Evolutionary conservation across 2,113 vertebrate species (phyloP), one percentile per base, ranked within the genome.

Genomic region (Brienomyrus brachyistius): DNA sequence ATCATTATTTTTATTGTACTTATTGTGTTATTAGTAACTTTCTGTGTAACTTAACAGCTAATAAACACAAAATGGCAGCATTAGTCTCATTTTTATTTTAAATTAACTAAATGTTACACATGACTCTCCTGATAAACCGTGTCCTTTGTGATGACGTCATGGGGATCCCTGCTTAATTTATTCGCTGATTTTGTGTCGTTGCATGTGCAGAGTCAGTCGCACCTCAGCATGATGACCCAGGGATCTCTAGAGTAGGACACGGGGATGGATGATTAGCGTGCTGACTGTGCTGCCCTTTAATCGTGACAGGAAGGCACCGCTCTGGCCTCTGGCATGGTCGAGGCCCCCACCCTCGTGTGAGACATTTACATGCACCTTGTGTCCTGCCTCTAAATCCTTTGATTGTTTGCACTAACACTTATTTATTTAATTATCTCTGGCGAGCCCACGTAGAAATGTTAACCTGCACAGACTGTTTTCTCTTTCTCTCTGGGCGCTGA

Each of bases 371-470:
- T 56, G 85, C 51, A 1, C 40, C 35, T 84, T 23, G 8, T 84
- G 45, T 47, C 8, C 82, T 23, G 2, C 45, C 82, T 84, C 82
- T 84, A 84, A 84, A 54, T 35, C 85, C 85, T 87, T 54, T 52
- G 50, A 87, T 54, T 56, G 51, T 87, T 87, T 87, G 50, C 51
- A 0, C 85, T 84, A 48, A 84, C 45, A n/a, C 82, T 84, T 48
- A n/a, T 45, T 84, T 84, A 84, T 84, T 84, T 84, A 84, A 84
- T 84, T 84, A 50, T 47, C 21, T 87, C 85, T 87, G 48, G n/a
- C 15, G 48, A 15, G 27, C 35, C 84, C 4, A 56, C 19, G 1
- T 19, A 56, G 51, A 15, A 54, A 87, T 17, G 23, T 40, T 54
- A 87, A 15, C 51, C 85, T 21, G 48, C 85, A 40, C 50, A 35